Evolutionary conservation across 2,797 vertebrate genomes (phyloP), one percentile per base, ranked within the genome.

Genomic region (Lutjanus argentimaculatus): DNA sequence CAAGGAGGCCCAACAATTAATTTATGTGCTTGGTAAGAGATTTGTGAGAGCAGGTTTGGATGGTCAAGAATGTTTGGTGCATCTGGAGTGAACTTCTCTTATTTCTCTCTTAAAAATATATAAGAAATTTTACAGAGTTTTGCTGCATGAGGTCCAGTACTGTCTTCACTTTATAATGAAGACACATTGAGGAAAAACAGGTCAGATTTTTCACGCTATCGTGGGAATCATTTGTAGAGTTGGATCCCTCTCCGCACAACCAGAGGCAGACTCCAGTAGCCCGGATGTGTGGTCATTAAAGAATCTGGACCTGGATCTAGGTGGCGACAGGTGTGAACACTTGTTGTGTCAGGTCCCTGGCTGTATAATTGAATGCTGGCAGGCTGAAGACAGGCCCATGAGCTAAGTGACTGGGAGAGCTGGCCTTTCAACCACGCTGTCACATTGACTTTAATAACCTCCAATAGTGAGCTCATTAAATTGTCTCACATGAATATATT

Each of bases 291-390:
- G 69, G 52, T 70, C 82, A 71, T 87, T 82, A 77, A 52, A 22
- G 46, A 45, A 61, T n/a, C 17, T 72, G 72, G 71, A 79, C 21
- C 45, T 81, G 67, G 75, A 83, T 69, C 21, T 58, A 36, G 52
- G 59, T 63, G 79, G 13, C 19, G 45, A 88, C 86, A 85, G 84
- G 81, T 89, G 85, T 86, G 79, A 83, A 79, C 62, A 58, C 82
- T 74, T 84, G 84, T 83, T 77, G 61, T 68, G 53, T 73, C 84
- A 57, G 70, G 17, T 79, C 61, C 42, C 51, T 4, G 45, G 78
- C 74, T 79, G 70, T 36, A 25, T 88, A 88, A 90, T 84, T 88
- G 72, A 79, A 84, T 52, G 87, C 57, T 76, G 81, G 89, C 88
- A 86, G 75, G 71, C 61, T 72, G 77, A 46, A 75, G 83, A 78